Evolutionary conservation across 2,888 invertebrate genomes (phyloP).

Genomic region (Aphrophora alni): DNA sequence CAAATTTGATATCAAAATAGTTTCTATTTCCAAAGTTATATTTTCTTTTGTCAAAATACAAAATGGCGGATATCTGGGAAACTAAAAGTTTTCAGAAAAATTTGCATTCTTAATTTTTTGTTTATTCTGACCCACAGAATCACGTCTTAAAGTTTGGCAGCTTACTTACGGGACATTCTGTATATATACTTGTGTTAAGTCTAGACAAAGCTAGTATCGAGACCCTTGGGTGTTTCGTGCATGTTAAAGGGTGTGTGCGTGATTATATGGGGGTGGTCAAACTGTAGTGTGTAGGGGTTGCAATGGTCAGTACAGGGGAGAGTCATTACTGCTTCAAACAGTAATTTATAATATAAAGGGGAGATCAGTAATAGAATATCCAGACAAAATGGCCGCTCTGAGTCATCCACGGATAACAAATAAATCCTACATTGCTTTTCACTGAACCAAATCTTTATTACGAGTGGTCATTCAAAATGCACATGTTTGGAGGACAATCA

Average conservation of each 20-base stretch:
- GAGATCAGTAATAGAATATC: neutral
- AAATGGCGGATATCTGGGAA: no score
- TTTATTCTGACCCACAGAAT: no score
- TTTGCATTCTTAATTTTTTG: no score
- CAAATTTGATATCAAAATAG: no score
- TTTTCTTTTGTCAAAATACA: no score
- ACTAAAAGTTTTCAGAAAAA: no score
- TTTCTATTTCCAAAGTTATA: no score
- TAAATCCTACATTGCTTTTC: neutral
- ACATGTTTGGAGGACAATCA: neutral
- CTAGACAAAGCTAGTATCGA: no score
- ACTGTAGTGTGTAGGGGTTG: constrained; percentile 9
- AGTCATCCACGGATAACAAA: neutral
- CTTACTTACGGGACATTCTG: no score
- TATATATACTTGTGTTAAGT: no score
- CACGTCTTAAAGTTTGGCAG: no score
- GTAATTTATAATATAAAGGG: constrained; percentile 9
- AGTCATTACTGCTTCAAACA: constrained; percentile 6
- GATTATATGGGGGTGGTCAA: constrained; percentile 2
- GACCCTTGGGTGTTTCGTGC: no score
- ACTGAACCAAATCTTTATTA: neutral
- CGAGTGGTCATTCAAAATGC: neutral
- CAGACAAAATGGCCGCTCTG: neutral
- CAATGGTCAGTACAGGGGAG: neutral
- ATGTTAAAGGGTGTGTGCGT: neutral